phyloP scores from a whole-genome alignment of 2,113 vertebrate genomes.

The Catagonus wagneri region DNA sequence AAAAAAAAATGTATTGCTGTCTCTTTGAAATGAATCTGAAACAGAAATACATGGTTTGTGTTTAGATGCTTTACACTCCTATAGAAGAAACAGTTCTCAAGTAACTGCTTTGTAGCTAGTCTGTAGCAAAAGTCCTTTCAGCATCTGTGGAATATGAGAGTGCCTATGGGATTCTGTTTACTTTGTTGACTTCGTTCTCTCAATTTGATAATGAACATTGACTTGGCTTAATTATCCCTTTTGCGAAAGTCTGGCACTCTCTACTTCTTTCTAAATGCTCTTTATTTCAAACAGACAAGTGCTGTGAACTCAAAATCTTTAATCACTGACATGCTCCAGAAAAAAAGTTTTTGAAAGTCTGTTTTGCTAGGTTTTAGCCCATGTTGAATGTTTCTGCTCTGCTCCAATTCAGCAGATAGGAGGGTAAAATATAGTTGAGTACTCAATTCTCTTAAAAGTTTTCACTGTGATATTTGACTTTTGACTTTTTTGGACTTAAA shows the following conservation, averaged over 20 bases:
- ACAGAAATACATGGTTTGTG: background rate
- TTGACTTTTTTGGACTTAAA: background rate
- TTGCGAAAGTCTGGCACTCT: background rate
- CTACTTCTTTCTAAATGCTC: background rate
- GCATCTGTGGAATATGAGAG: background rate
- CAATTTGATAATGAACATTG: background rate
- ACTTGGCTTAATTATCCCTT: background rate
- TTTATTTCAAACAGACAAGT: background rate
- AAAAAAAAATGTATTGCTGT: background rate
- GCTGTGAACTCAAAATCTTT: background rate
- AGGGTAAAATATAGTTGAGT: background rate
- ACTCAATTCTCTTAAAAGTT: background rate
- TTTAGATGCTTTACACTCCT: background rate
- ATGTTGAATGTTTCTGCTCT: background rate
- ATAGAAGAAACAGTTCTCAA: background rate
- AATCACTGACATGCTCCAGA: background rate
- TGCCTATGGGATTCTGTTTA: background rate
- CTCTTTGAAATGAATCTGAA: constrained; percentile 8
- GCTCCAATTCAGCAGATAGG: background rate
- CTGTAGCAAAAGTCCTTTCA: background rate
- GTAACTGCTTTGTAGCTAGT: background rate
- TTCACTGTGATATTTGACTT: background rate
- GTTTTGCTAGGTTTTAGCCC: background rate
- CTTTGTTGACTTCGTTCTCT: background rate
- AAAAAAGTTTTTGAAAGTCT: background rate